phyloP scores from a whole-genome alignment of 2,113 vertebrate genomes.

The Pogona vitticeps region DNA sequence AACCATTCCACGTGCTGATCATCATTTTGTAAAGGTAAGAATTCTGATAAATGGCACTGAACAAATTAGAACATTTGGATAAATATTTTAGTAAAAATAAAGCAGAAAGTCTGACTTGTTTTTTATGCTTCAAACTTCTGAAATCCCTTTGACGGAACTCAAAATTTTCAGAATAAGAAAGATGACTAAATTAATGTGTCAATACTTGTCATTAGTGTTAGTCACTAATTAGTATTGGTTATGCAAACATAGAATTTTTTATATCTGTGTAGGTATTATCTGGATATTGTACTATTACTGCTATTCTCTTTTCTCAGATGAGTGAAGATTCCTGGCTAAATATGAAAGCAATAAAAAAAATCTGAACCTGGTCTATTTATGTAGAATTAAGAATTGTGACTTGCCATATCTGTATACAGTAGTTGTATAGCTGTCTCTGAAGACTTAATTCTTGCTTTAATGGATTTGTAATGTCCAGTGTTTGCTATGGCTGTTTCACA shows the following conservation, averaged over 20 bases:
- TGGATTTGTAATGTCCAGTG: too few relatives aligned
- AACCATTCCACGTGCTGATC: slow-evolving; percentile 93
- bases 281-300: background rate
- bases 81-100: background rate
- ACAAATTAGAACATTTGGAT: background rate
- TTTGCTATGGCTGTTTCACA: background rate
- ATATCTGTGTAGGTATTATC: background rate
- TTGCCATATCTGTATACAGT: background rate
- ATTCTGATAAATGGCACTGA: background rate
- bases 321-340: background rate
- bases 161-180: background rate
- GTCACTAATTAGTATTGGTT: too few relatives aligned
- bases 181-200: background rate
- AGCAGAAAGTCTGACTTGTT: background rate
- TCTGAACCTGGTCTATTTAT: background rate
- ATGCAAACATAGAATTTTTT: background rate
- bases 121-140: background rate
- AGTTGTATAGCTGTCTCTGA: background rate
- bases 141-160: background rate
- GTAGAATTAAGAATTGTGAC: background rate
- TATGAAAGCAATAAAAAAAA: background rate
- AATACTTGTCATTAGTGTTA: background rate
- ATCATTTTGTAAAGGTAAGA: slow-evolving; percentile 93
- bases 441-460: background rate
- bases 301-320: background rate